A percentile compares a stretch with the other conserved stretches of the same genome.
These are phyloP conservation scores for Elanoides forficatus DNA, from an alignment of 2,113 vertebrate genomes.

Conservation along the genomic window DNA sequence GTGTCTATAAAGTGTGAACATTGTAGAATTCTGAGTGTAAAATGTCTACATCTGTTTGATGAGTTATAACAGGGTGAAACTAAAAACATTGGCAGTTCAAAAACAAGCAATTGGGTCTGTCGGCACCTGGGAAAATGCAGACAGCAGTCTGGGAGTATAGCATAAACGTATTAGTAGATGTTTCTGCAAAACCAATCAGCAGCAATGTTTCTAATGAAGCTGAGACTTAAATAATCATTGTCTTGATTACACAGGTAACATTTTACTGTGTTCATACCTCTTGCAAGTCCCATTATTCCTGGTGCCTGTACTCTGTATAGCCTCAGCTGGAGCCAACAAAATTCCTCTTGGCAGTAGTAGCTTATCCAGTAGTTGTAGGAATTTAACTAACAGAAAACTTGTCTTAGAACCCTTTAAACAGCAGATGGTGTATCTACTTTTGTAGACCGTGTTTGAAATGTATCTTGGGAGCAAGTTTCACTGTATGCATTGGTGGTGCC, in stretches of 20 bases:
- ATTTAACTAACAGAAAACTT: not conserved
- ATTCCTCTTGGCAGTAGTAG: not conserved
- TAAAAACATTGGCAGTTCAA: not conserved
- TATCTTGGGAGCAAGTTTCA: not conserved
- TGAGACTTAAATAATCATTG: not conserved
- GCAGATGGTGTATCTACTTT: not conserved
- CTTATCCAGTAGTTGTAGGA: not conserved
- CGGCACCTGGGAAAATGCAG: not conserved
- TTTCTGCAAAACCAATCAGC: not conserved
- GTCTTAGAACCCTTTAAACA: not conserved
- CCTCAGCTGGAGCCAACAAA: not conserved
- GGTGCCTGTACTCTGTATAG: not conserved
- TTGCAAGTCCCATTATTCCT: not conserved
- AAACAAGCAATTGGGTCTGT: not conserved
- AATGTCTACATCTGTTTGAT: not conserved
- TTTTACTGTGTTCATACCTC: not conserved
- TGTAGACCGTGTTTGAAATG: not conserved
- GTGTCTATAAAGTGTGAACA: not conserved
- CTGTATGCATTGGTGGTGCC: not conserved
- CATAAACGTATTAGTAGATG: not conserved
- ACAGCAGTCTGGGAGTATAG: not conserved
- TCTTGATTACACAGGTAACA: not conserved
- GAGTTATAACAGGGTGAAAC: not conserved
- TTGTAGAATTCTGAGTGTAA: not conserved
- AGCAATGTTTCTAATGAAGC: not conserved